A percentile compares a stretch with the other conserved stretches of the same genome.
Conservation (phyloP, 2,113 vertebrate genomes). For the Aspidoscelis tigris region DNA sequence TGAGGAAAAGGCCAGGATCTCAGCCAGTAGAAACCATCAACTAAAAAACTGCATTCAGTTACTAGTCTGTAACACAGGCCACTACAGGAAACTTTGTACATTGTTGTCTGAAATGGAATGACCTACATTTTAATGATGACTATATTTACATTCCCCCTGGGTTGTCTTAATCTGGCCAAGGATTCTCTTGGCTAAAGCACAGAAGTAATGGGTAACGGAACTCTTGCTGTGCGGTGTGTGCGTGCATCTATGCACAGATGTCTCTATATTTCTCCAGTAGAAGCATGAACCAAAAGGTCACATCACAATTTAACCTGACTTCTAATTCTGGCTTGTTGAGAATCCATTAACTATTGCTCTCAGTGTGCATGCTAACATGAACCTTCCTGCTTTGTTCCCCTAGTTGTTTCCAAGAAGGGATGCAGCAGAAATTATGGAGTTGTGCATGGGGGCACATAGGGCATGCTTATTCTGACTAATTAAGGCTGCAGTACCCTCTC, state of each 20-base stretch:
- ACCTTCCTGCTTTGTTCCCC: not conserved
- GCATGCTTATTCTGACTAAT: no score
- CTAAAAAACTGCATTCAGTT: constrained; percentile 11
- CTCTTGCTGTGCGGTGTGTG: not conserved
- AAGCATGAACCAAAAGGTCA: no score
- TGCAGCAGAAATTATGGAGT: no score
- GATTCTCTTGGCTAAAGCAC: constrained; percentile 4
- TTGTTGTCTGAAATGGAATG: constrained; percentile 25
- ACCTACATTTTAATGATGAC: constrained; percentile 29
- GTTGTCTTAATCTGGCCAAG: constrained; percentile 17
- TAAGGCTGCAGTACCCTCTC: no score
- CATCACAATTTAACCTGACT: no score
- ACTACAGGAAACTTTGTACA: constrained; percentile 18
- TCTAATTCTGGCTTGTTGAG: not conserved
- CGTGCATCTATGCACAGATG: no score
- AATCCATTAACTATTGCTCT: not conserved
- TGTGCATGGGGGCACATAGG: no score
- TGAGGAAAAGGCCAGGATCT: not conserved
- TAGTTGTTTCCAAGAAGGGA: no score
- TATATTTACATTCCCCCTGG: constrained; percentile 21
- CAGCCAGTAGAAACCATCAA: constrained; percentile 7
- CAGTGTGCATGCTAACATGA: not conserved
- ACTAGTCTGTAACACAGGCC: constrained; percentile 2
- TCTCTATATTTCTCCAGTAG: no score
- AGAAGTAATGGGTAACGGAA: constrained; percentile 13